Base-by-base conservation (phyloP, 2,113 vertebrate genomes). In the Hyperoodon ampullatus region DNA sequence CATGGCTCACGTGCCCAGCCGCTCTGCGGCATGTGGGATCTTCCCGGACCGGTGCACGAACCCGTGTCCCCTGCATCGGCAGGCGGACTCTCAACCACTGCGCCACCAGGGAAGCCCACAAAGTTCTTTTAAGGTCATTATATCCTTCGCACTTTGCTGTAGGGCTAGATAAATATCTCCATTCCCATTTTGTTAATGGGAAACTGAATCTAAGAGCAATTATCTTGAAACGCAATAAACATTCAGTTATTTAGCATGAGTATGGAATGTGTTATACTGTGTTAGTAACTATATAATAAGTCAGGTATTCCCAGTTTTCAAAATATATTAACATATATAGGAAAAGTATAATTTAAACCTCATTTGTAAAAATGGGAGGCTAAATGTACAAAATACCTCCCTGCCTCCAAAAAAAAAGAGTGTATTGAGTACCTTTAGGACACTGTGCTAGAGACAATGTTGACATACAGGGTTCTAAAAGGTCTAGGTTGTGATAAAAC, bases 281-380 rank as follows among this genome's bases (percentile, higher is more conserved):
- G 39, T 81, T 53, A 23, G 23, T 65, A 90, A 71, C 47, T 71
- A 55, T 28, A 2, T 63, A 44, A 60, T 63, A 30, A 9, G 13
- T 8, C 63, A 60, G 11, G 2, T 2, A 82, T 53, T 93, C 8
- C 16, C n/a, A 60, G 55, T 68, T 88, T 60, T 90, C 21, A 75
- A 89, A 39, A 24, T 88, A 84, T 18, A 86, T 61, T 78, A 55
- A 47, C n/a, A 74, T 60, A 9, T 78, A n/a, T 47, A 60, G 8
- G 16, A 53, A 94, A 85, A 58, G 4, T 82, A 2, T 71, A 92
- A 60, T 42, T 88, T 93, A 85, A 89, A 58, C 10, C 26, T 82
- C 18, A 47, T 19, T 85, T 65, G 18, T 50, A 95, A 77, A 93
- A 94, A 18, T 55, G 28, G 24, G 24, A 83, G 3, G 19, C 3